A percentile compares a stretch with the other conserved stretches of the same genome.
These are phyloP conservation scores for Calliopum simillimum DNA, from an alignment of 2,888 invertebrate genomes.

Conservation along the genomic window DNA sequence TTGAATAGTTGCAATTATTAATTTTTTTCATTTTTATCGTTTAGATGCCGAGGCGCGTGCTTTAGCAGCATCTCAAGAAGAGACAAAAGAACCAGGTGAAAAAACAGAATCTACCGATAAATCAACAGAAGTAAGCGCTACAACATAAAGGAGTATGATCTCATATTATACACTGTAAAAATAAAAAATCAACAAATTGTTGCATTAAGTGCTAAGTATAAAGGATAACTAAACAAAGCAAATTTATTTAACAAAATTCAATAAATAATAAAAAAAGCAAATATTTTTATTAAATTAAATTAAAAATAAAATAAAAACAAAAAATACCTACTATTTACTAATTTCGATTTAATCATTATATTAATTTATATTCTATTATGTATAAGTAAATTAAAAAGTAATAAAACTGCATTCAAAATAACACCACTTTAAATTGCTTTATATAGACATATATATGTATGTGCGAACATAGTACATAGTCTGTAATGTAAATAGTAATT, in stretches of 20 bases:
- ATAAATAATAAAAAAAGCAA: not conserved
- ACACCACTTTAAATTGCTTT: constrained; percentile 23
- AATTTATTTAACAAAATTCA: not conserved
- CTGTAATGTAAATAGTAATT: constrained; percentile 23
- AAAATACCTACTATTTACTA: not conserved
- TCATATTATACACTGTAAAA: not conserved
- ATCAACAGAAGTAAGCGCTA: too few species aligned
- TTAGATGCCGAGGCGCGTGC: constrained; percentile 61
- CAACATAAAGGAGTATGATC: too few species aligned
- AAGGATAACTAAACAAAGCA: constrained; percentile 4
- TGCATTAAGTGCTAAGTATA: not conserved
- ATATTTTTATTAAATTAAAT: not conserved
- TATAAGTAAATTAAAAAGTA: constrained; percentile 1
- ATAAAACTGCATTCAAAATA: constrained; percentile 4
- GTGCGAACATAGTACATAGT: constrained; percentile 8
- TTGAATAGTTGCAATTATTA: too few species aligned
- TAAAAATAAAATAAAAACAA: constrained; percentile 4
- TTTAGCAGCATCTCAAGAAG: constrained; percentile 52
- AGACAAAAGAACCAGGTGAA: constrained; percentile 19
- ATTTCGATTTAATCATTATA: not conserved
- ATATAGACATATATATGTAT: too few species aligned
- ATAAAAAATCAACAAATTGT: not conserved
- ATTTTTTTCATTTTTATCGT: not conserved
- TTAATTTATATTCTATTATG: not conserved
- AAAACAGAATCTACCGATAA: not conserved